These are phyloP conservation scores for Nephrotoma appendiculata DNA, from an alignment of 2,888 invertebrate genomes.

Conservation along the genomic window DNA sequence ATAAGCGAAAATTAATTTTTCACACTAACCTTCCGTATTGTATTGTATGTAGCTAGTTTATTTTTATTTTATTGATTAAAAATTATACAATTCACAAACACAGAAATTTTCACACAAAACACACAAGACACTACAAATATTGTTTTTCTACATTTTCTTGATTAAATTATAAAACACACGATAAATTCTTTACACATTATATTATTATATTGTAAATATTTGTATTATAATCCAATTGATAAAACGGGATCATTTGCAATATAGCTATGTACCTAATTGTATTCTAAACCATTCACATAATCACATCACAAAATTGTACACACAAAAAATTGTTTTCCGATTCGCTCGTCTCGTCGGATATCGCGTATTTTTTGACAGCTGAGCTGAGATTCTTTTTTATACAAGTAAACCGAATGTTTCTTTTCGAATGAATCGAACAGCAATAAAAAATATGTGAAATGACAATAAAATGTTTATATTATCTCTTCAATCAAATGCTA, in stretches of 20 bases:
- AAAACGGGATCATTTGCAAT: not conserved
- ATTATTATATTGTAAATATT: not conserved
- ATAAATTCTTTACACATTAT: not conserved
- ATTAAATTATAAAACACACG: not conserved
- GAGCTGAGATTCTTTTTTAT: not conserved
- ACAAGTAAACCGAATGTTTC: not conserved
- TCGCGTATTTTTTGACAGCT: not conserved
- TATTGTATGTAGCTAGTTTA: not conserved
- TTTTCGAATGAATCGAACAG: not conserved
- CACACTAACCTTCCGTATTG: not conserved
- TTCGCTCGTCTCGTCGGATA: not conserved
- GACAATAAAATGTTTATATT: not conserved
- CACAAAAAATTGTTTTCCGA: not conserved
- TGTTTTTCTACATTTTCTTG: not conserved
- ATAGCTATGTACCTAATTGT: not conserved
- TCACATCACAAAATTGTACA: not conserved
- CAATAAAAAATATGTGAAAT: not conserved
- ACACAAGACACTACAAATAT: not conserved
- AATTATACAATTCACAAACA: not conserved
- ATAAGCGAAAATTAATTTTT: not conserved
- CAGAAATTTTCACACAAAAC: not conserved
- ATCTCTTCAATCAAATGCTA: not conserved
- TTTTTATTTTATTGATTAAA: not conserved
- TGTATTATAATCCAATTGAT: not conserved
- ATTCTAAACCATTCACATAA: not conserved